Evolutionary conservation across 2,113 vertebrate genomes (phyloP).

Genomic region (Aptenodytes patagonicus): DNA sequence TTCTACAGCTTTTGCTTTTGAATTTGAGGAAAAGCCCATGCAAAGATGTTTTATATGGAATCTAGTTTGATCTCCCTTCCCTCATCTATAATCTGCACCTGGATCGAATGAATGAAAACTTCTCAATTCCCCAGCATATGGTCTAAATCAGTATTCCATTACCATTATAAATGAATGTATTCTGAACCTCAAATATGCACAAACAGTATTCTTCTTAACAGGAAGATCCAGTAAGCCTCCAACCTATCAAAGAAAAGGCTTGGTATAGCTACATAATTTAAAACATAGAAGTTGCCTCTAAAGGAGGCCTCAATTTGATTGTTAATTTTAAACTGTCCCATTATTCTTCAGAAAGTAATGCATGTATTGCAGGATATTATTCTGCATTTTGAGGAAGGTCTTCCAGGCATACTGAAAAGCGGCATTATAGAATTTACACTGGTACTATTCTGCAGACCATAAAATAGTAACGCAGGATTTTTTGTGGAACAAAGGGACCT

Average conservation of each 20-base stretch:
- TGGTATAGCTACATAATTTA: background rate
- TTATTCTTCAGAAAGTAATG: background rate
- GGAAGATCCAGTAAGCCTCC: background rate
- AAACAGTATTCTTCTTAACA: background rate
- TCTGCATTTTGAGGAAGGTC: background rate
- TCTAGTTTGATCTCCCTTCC: background rate
- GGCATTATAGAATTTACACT: background rate
- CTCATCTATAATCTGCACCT: background rate
- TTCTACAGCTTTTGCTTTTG: slow-evolving; percentile 9
- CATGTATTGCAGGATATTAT: background rate
- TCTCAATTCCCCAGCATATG: background rate
- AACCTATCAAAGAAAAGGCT: background rate
- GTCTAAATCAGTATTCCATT: background rate
- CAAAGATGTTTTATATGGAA: background rate
- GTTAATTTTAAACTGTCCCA: background rate
- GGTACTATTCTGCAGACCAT: background rate
- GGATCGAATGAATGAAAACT: background rate
- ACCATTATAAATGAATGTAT: background rate
- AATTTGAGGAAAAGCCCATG: background rate
- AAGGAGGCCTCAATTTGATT: background rate
- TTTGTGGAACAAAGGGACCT: background rate
- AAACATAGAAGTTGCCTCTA: background rate
- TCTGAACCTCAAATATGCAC: background rate
- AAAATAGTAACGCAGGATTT: background rate
- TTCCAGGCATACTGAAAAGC: background rate